Evolutionary conservation across 2,888 invertebrate species (phyloP), one percentile per base, ranked within the genome.

Genomic region (Gryllus longicercus): DNA sequence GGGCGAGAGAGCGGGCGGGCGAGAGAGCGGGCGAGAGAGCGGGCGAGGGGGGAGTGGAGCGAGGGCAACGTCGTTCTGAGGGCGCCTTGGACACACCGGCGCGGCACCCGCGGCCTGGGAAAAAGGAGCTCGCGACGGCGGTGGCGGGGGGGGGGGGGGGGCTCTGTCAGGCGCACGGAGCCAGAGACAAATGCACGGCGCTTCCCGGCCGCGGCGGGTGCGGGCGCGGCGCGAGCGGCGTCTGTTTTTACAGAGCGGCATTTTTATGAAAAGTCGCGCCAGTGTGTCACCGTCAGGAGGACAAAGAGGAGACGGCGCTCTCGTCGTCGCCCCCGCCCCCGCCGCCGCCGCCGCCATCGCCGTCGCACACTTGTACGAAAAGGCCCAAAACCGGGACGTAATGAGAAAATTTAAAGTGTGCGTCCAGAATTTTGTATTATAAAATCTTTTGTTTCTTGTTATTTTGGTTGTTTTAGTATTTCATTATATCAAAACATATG

Each of bases 191-290:
- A 63, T 63, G 63, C 63, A n/a, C 14, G n/a, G 63, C 63, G 63
- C 63, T 63, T 63, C 63, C 63, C 63, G 63, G n/a, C 63, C 63
- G 63, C 63, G 63, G 63, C 16, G 63, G 63, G 16, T 14, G 63
- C n/a, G 63, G 63, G n/a, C 63, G 63, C 16, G 63, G 63, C 14
- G 63, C 63, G 63, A n/a, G 14, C 14, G 63, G 63, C 63, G 63
- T 63, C 63, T 63, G 63, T 63, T 63, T 63, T 63, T 63, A 63
- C 63, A 63, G 63, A 63, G 63, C 14, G 63, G 63, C 63, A 63
- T 63, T 63, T 63, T 63, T 63, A 63, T 63, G 63, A 63, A 63
- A 63, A 63, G 63, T 63, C 63, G 63, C 63, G 16, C 63, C 63
- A 63, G 63, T 63, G n/a, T 63, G 63, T 63, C 63, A 63, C 16